A percentile compares a stretch with the other conserved stretches of the same genome.
These are phyloP conservation scores for Lithophane ornitopus DNA, from an alignment of 2,888 invertebrate genomes.

Conservation along the genomic window DNA sequence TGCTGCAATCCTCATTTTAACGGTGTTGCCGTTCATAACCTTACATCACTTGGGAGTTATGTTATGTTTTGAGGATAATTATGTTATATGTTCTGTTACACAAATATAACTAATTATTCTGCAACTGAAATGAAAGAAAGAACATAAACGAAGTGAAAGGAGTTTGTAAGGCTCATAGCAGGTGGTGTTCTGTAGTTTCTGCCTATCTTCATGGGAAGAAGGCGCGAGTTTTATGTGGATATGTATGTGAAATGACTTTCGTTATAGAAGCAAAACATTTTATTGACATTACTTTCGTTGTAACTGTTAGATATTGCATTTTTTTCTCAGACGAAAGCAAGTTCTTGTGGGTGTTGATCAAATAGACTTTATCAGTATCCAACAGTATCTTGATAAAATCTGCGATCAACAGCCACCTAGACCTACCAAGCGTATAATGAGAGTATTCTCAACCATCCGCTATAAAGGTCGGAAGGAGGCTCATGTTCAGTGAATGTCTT, in stretches of 20 bases:
- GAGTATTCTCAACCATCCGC: slow-evolving; percentile 7
- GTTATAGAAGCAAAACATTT: not conserved
- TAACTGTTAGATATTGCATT: not conserved
- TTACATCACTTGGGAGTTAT: slow-evolving; percentile 29
- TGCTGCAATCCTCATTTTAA: slow-evolving; percentile 35
- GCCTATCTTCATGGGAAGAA: no score
- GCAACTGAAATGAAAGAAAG: not conserved
- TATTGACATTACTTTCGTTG: slow-evolving; percentile 4
- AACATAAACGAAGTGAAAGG: not conserved
- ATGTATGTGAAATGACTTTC: not conserved
- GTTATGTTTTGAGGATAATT: slow-evolving; percentile 5
- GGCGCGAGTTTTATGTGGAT: no score
- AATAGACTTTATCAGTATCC: slow-evolving; percentile 8
- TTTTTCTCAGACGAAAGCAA: slow-evolving; percentile 2
- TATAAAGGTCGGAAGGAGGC: not conserved
- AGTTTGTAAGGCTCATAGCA: no score
- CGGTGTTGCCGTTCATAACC: slow-evolving; percentile 33
- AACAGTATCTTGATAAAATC: slow-evolving; percentile 15
- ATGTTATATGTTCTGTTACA: not conserved
- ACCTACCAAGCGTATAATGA: not conserved
- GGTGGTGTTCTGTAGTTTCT: no score
- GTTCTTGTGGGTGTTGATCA: slow-evolving; percentile 5
- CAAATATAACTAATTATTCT: slow-evolving; percentile 10
- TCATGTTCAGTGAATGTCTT: slow-evolving; percentile 28
- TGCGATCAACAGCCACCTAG: not conserved